A percentile compares a stretch with the other conserved stretches of the same genome.
Evolutionary conservation across 2,113 vertebrate species (phyloP).

Genomic region (human (Homo sapiens)): DNA sequence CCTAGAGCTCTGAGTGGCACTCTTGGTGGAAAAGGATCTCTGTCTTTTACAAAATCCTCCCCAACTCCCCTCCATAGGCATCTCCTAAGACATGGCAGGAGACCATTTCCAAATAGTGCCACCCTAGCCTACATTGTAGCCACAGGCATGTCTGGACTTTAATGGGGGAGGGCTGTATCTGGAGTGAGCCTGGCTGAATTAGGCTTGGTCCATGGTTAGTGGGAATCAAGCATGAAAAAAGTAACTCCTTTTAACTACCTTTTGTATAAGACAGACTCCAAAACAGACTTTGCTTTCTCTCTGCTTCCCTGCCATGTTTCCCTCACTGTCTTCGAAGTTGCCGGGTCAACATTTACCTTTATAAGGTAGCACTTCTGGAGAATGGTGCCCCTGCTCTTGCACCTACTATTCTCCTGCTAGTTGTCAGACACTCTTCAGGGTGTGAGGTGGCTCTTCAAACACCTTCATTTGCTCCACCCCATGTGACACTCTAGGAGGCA

Average conservation of each 20-base stretch:
- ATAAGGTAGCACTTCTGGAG: not conserved
- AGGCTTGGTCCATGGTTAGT: too few species aligned
- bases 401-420: not conserved
- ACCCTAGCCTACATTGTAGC: not conserved
- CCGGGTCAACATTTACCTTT: not conserved
- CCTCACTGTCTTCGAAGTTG: not conserved
- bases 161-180: fast-evolving
- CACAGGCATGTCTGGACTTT: fast-evolving
- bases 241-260: not conserved
- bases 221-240: not conserved
- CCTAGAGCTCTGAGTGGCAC: not conserved
- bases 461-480: not conserved
- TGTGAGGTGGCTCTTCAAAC: not conserved
- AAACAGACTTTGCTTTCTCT: not conserved
- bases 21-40: not conserved
- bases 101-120: not conserved
- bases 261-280: not conserved
- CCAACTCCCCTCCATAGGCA: not conserved
- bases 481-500: fast-evolving
- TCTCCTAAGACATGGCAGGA: not conserved
- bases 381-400: fast-evolving
- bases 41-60: not conserved
- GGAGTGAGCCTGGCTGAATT: not conserved
- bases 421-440: not conserved
- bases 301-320: not conserved